phyloP scores from a whole-genome alignment of 1,140 invertebrate species.

The Habropoda laboriosa region DNA sequence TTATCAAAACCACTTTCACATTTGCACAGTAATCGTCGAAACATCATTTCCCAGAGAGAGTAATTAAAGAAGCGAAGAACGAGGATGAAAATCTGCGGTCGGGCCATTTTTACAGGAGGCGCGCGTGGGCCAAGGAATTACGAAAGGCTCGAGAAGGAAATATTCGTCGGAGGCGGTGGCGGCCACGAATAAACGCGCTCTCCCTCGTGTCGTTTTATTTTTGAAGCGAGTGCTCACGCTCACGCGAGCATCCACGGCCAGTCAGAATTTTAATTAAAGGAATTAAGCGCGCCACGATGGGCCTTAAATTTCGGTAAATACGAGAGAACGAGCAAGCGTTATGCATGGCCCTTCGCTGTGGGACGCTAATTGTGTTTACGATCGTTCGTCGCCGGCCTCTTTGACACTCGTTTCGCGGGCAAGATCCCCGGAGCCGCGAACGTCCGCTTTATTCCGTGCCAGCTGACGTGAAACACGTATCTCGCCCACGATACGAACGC shows the following conservation, averaged over 20 bases:
- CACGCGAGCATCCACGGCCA: slow-evolving; percentile 34
- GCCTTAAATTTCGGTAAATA: slow-evolving; percentile 74
- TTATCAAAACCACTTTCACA: too few relatives aligned
- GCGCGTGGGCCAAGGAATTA: background rate
- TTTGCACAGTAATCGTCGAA: too few relatives aligned
- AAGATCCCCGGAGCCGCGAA: slow-evolving; percentile 12
- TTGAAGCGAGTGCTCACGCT: slow-evolving; percentile 25
- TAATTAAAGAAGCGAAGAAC: too few relatives aligned
- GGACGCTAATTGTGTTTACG: slow-evolving; percentile 76
- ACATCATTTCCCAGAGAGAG: too few relatives aligned
- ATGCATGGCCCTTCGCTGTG: slow-evolving; percentile 46
- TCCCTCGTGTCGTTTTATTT: slow-evolving; percentile 50
- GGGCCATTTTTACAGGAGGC: too few relatives aligned
- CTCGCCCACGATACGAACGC: slow-evolving; percentile 18
- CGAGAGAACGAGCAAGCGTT: slow-evolving; percentile 51
- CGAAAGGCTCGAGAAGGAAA: background rate
- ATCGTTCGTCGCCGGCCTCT: slow-evolving; percentile 52
- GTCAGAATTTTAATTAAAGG: slow-evolving; percentile 75
- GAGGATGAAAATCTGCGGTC: too few relatives aligned
- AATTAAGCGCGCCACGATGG: slow-evolving; percentile 73
- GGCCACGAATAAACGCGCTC: slow-evolving; percentile 43
- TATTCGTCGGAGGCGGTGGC: slow-evolving; percentile 2
- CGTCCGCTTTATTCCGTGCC: slow-evolving; percentile 22
- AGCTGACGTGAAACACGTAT: background rate
- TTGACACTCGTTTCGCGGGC: slow-evolving; percentile 57